phyloP scores from a whole-genome alignment of 2,113 vertebrate genomes.

The Pyxicephalus adspersus region DNA sequence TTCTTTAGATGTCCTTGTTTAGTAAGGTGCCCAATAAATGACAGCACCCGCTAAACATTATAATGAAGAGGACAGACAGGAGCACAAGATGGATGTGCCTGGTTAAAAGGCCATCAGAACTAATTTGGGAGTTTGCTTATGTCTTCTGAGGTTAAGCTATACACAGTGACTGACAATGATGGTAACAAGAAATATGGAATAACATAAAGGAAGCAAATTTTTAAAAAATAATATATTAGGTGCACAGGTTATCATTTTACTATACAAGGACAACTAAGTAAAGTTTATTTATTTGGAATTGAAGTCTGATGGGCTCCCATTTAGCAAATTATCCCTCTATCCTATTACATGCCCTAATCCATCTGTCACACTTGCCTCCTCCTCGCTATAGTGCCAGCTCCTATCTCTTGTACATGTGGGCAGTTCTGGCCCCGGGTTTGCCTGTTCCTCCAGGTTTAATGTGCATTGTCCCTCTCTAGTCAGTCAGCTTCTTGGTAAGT shows the following conservation, averaged over 20 bases:
- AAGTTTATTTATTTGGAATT: background rate
- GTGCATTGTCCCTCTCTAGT: too few relatives aligned
- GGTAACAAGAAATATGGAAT: background rate
- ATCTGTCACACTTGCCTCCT: too few relatives aligned
- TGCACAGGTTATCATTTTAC: background rate
- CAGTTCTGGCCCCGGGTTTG: too few relatives aligned
- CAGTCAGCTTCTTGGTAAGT: too few relatives aligned
- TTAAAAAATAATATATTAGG: background rate
- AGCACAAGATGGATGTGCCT: background rate
- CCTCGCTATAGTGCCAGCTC: too few relatives aligned
- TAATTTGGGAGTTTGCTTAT: background rate
- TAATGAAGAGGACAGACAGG: background rate
- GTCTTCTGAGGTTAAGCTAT: background rate
- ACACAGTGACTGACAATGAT: conserved; percentile 7
- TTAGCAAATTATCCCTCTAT: too few relatives aligned
- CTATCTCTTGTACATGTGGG: too few relatives aligned
- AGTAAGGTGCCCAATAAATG: background rate
- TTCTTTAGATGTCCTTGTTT: background rate
- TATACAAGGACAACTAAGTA: conserved; percentile 3
- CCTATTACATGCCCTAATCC: too few relatives aligned
- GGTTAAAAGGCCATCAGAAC: background rate
- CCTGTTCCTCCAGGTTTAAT: too few relatives aligned
- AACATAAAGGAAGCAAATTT: background rate
- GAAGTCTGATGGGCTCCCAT: too few relatives aligned
- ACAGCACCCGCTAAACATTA: background rate